Evolutionary conservation across 2,888 invertebrate species (phyloP).

Genomic region (Leptodirus hochenwartii): DNA sequence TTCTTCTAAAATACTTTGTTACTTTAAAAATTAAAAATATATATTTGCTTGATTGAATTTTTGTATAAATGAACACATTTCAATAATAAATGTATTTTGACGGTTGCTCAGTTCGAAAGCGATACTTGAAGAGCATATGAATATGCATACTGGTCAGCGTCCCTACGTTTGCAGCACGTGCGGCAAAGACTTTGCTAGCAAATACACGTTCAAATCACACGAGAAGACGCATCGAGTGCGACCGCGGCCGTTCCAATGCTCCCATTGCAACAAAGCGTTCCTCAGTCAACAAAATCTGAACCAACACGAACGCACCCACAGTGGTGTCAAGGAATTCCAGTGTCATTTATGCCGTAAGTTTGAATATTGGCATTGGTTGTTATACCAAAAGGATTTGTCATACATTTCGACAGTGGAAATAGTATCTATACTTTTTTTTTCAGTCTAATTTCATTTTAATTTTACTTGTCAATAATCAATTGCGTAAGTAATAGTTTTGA

Average conservation of each 20-base stretch:
- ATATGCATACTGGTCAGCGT: conserved; percentile 46
- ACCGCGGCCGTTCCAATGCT: conserved; percentile 50
- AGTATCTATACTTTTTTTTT: too few relatives aligned
- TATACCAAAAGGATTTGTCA: conserved; percentile 1
- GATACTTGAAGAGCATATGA: conserved; percentile 52
- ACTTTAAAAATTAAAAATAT: too few relatives aligned
- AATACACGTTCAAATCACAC: conserved; percentile 60
- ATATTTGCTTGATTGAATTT: neutral
- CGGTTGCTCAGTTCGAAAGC: conserved; percentile 36
- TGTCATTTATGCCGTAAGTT: conserved; percentile 47
- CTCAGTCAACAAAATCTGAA: conserved; percentile 56
- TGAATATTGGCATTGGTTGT: conserved; percentile 8
- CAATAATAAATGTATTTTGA: conserved; percentile 2
- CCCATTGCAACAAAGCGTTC: conserved; percentile 51
- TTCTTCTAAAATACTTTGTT: too few relatives aligned
- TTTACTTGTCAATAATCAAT: too few relatives aligned
- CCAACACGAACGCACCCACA: conserved; percentile 59
- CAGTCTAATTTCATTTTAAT: too few relatives aligned
- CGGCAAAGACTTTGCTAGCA: conserved; percentile 57
- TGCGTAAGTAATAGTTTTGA: too few relatives aligned
- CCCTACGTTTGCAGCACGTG: conserved; percentile 49
- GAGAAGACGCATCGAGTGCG: conserved; percentile 52
- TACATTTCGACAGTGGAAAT: too few relatives aligned
- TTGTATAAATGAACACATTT: conserved; percentile 1
- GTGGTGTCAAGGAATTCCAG: conserved; percentile 47